Evolutionary conservation across 2,797 vertebrate species (phyloP).

Genomic region (Danio jaintianensis): DNA sequence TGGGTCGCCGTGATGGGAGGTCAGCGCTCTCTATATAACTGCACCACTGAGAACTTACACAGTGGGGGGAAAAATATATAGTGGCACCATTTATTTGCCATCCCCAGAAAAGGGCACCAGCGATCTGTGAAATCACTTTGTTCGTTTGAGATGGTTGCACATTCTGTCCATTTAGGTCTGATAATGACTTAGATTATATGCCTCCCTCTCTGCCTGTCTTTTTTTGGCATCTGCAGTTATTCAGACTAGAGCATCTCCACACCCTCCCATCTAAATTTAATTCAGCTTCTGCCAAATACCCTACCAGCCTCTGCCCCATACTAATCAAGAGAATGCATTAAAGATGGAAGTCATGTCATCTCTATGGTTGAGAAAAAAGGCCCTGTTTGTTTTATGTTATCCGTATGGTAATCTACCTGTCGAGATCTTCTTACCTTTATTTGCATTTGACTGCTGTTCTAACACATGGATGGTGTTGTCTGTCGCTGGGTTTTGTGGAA

Average conservation of each 20-base stretch:
- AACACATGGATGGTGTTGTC: slow-evolving; percentile 73
- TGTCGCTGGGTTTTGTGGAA: slow-evolving; percentile 70
- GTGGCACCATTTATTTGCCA: slow-evolving; percentile 82
- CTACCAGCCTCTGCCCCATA: slow-evolving; percentile 76
- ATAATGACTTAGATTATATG: slow-evolving; percentile 85
- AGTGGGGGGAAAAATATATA: slow-evolving; percentile 71
- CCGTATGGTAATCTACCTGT: slow-evolving; percentile 87
- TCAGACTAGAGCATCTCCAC: slow-evolving; percentile 75
- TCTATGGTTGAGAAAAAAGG: slow-evolving; percentile 79
- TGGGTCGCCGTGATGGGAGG: slow-evolving; percentile 68
- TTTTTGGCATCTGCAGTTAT: slow-evolving; percentile 73
- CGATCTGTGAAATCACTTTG: slow-evolving; percentile 88
- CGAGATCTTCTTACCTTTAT: slow-evolving; percentile 79
- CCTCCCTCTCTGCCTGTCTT: slow-evolving; percentile 73
- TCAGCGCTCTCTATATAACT: slow-evolving; percentile 74
- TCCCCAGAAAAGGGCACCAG: slow-evolving; percentile 83
- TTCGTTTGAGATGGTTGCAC: slow-evolving; percentile 84
- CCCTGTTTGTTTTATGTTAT: slow-evolving; percentile 81
- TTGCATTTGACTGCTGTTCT: slow-evolving; percentile 78
- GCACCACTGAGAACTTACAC: slow-evolving; percentile 73
- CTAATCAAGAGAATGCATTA: slow-evolving; percentile 75
- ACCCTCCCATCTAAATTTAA: slow-evolving; percentile 77
- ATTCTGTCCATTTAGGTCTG: slow-evolving; percentile 84
- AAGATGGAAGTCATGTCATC: slow-evolving; percentile 80
- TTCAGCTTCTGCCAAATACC: slow-evolving; percentile 77